A percentile compares a stretch with the other conserved stretches of the same genome.
Conservation (phyloP, 2,113 vertebrate genomes). For the Oncorhynchus keta region DNA sequence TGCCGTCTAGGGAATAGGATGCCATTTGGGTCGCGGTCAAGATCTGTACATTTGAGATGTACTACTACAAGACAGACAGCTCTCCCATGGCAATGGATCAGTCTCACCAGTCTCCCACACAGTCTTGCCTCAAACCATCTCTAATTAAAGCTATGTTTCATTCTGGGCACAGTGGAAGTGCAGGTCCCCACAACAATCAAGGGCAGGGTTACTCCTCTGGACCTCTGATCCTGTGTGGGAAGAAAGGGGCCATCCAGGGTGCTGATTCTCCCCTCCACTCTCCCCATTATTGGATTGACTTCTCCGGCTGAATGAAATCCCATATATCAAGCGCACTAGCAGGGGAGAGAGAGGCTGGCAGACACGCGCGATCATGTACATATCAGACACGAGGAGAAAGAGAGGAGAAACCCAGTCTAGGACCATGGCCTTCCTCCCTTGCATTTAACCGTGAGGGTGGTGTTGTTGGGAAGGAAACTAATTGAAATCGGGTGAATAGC, state of each 20-base stretch:
- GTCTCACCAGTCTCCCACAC: conserved; percentile 39
- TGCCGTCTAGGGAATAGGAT: no score
- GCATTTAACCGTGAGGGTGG: neutral
- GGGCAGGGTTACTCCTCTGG: conserved; percentile 54
- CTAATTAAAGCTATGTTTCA: conserved; percentile 73
- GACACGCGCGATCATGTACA: conserved; percentile 40
- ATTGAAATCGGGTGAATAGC: neutral
- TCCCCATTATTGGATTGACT: conserved; percentile 61
- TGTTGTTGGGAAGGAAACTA: neutral
- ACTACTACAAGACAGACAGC: neutral
- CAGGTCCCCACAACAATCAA: conserved; percentile 70
- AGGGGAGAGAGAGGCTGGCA: conserved; percentile 18
- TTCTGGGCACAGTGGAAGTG: conserved; percentile 59
- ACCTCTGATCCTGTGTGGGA: conserved; percentile 43
- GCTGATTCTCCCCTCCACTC: conserved; percentile 45
- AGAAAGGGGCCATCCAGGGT: conserved; percentile 48
- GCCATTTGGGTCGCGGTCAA: conserved; percentile 28
- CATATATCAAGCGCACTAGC: conserved; percentile 39
- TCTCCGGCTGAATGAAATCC: conserved; percentile 44
- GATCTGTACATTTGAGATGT: neutral
- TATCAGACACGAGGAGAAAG: neutral
- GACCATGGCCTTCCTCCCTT: neutral
- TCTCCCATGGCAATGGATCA: conserved; percentile 48
- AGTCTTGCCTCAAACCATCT: conserved; percentile 57
- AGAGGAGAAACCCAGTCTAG: neutral